Conservation (phyloP, 2,113 vertebrate species). For the Menidia beryllina region DNA sequence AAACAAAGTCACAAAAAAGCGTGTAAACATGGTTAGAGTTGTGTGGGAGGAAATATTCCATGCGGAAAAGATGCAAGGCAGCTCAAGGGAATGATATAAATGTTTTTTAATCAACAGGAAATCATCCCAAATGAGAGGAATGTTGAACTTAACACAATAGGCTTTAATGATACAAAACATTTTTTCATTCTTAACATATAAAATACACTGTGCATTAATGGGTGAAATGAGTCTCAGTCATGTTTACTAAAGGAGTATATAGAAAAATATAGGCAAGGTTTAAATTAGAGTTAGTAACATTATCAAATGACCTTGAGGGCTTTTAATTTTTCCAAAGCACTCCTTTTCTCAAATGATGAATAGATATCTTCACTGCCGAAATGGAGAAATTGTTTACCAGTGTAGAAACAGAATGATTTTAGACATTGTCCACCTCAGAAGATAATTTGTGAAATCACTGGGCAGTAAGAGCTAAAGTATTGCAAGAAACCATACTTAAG, state of each 20-base stretch:
- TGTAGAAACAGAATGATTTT: conserved; percentile 5
- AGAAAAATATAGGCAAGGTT: conserved; percentile 43
- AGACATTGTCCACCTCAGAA: not conserved
- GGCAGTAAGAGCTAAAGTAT: conserved; percentile 1
- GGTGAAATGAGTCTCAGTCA: conserved; percentile 18
- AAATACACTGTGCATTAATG: conserved; percentile 62
- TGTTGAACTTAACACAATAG: conserved; percentile 40
- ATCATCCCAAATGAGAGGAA: not conserved
- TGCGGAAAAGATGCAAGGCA: not conserved
- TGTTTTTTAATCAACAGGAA: not conserved
- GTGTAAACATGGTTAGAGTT: too few species aligned
- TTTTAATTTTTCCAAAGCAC: conserved; percentile 42
- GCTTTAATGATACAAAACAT: conserved; percentile 73
- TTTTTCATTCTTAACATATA: conserved; percentile 55
- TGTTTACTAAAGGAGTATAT: conserved; percentile 24
- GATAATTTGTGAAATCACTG: not conserved
- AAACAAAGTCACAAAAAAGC: too few species aligned
- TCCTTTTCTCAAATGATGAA: conserved; percentile 35
- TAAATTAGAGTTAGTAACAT: conserved; percentile 47
- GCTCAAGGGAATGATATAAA: not conserved
- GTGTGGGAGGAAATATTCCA: too few species aligned
- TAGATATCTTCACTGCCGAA: conserved; percentile 7
- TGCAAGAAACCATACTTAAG: not conserved
- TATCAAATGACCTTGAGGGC: conserved; percentile 21
- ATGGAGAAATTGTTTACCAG: not conserved